Base-by-base conservation (phyloP, 1,140 invertebrate genomes). In the Maniola jurtina region DNA sequence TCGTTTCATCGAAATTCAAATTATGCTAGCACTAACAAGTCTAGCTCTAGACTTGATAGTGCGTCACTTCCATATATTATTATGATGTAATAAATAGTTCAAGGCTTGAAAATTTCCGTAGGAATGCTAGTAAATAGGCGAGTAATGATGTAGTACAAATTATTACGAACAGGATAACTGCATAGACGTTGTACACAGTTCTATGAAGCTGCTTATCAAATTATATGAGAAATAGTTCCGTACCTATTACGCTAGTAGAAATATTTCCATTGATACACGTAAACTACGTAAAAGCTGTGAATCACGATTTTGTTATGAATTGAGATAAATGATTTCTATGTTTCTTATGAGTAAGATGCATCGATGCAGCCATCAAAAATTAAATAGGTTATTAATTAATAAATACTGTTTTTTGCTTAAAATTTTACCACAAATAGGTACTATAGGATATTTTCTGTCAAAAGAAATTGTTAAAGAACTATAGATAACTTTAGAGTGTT, bases 181-280 rank as follows among this genome's bases (percentile, higher is more conserved):
- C 16, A 52, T 52, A 52, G 15, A 34, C 57, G 45, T 38, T 47
- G 35, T 48, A 48, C 47, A 65, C 55, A 64, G 58, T 58, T 64
- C 54, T 38, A 58, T 48, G 63, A 65, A 65, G 45, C 9, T 14
- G 2, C 33, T 6, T 57, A 60, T 42, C 42, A 7, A 14, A 52
- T n/a, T 5, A 57, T n/a, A 15, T 16, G 56, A 45, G 35, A 65
- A 65, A 52, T 25, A 45, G 63, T 58, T 52, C 35, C 45, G 63
- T 33, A 58, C 63, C 34, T 58, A 50, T 57, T 45, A 50, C 36
- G 47, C 34, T 48, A 34, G 15, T 64, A 11, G 55, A 59, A 65
- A 38, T 59, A 65, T 52, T 65, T 65, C 63, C 63, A 58, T 65
- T 47, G 10, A 45, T 52, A 9, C 38, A 34, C 56, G 45, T 59